Evolutionary conservation across 2,113 vertebrate genomes (phyloP).

Genomic region (Coptodon rendalli): DNA sequence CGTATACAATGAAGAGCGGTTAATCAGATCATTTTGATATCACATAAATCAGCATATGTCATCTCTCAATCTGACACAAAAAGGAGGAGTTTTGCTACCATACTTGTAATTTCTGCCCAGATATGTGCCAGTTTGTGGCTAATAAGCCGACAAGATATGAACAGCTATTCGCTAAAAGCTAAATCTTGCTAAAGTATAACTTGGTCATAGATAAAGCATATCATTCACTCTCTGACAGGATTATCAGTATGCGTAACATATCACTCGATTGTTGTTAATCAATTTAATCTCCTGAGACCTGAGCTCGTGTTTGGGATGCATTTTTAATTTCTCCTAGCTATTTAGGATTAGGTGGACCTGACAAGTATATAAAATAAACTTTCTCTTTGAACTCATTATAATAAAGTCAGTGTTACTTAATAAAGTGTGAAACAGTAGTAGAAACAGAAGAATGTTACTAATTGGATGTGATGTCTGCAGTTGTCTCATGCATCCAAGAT

Average conservation of each 20-base stretch:
- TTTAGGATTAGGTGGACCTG: neutral
- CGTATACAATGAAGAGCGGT: neutral
- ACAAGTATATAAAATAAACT: neutral
- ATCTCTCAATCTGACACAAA: neutral
- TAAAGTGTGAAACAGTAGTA: neutral
- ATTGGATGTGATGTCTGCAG: neutral
- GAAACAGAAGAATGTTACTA: neutral
- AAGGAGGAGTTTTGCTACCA: neutral
- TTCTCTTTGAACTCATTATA: neutral
- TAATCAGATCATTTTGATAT: neutral
- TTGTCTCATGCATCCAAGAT: neutral
- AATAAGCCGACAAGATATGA: neutral
- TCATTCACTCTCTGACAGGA: constrained; percentile 1
- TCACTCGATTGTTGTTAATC: constrained; percentile 4
- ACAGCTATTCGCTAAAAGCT: neutral
- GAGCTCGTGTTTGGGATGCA: neutral
- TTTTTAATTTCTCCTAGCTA: neutral
- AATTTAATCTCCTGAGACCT: neutral
- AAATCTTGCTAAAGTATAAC: neutral
- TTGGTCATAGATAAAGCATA: constrained; percentile 5
- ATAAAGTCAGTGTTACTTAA: neutral
- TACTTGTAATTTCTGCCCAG: neutral
- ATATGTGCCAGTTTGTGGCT: neutral
- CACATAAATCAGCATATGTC: neutral
- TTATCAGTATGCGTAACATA: neutral